Conservation (phyloP, 2,113 vertebrate genomes). For the Lasiurus borealis region DNA sequence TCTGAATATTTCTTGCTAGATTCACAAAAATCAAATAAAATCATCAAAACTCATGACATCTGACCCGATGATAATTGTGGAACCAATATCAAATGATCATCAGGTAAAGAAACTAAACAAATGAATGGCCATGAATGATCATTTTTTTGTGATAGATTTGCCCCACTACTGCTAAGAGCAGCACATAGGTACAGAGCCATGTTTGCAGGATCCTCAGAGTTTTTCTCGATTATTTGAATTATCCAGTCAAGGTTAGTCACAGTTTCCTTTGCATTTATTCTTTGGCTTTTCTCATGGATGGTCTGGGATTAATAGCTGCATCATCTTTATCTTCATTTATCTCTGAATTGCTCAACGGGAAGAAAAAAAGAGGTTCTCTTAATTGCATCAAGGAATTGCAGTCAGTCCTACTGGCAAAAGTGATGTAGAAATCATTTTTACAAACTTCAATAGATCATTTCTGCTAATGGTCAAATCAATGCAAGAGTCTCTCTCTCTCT, state of each 20-base stretch:
- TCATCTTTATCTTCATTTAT: not conserved
- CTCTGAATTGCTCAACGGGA: not conserved
- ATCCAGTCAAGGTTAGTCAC: accelerated
- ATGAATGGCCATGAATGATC: too few species aligned
- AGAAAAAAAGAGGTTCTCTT: not conserved
- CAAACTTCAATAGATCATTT: not conserved
- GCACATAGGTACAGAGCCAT: too few species aligned
- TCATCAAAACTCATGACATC: not conserved
- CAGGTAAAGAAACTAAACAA: not conserved
- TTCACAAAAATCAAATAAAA: slow-evolving; percentile 1
- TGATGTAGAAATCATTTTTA: not conserved
- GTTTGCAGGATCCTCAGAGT: too few species aligned
- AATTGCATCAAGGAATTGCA: not conserved
- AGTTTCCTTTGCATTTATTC: not conserved
- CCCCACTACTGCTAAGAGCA: accelerated
- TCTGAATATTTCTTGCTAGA: not conserved
- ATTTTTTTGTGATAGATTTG: not conserved
- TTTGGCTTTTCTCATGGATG: not conserved
- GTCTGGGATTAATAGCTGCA: not conserved
- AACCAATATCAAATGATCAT: not conserved
- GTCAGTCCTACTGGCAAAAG: not conserved
- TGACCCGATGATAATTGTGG: not conserved
- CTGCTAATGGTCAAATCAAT: not conserved
- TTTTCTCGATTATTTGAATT: too few species aligned
- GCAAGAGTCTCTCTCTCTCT: too few species aligned